Evolutionary conservation across 2,888 invertebrate genomes (phyloP).

Genomic region (Napeogenes sylphis): DNA sequence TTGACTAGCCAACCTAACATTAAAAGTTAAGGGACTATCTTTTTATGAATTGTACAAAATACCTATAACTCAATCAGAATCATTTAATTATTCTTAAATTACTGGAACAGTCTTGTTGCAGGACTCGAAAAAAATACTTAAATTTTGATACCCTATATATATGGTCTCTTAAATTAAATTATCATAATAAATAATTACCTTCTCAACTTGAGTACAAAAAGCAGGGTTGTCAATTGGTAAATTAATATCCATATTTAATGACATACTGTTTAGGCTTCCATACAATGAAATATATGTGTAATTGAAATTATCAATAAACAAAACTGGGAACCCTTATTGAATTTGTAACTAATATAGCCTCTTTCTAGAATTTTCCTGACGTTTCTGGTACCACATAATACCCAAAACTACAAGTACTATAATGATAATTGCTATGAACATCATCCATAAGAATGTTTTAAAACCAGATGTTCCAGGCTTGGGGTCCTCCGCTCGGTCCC

Average conservation of each 20-base stretch:
- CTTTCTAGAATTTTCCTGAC: slow-evolving; percentile 92
- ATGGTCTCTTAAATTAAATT: slow-evolving; percentile 1
- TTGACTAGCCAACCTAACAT: neutral
- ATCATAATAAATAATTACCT: slow-evolving; percentile 1
- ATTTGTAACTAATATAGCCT: slow-evolving; percentile 77
- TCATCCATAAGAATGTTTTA: slow-evolving; percentile 92
- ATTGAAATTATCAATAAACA: neutral
- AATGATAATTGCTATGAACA: slow-evolving; percentile 88
- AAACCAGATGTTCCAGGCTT: slow-evolving; percentile 93
- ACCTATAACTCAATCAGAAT: too few species aligned
- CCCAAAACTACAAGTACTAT: slow-evolving; percentile 91
- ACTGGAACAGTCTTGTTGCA: slow-evolving; percentile 2
- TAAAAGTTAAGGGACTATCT: too few species aligned
- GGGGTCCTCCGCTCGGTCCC: slow-evolving; percentile 93
- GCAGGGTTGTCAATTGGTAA: neutral
- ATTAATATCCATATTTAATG: neutral
- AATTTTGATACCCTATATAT: neutral
- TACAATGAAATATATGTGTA: neutral
- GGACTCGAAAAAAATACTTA: neutral
- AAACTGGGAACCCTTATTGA: slow-evolving; percentile 10
- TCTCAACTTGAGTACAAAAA: neutral
- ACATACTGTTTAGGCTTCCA: neutral
- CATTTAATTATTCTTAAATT: neutral
- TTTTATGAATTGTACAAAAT: too few species aligned
- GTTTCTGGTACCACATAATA: slow-evolving; percentile 95